Conservation (phyloP, 2,113 vertebrate species). For the Pomatostomus ruficeps region DNA sequence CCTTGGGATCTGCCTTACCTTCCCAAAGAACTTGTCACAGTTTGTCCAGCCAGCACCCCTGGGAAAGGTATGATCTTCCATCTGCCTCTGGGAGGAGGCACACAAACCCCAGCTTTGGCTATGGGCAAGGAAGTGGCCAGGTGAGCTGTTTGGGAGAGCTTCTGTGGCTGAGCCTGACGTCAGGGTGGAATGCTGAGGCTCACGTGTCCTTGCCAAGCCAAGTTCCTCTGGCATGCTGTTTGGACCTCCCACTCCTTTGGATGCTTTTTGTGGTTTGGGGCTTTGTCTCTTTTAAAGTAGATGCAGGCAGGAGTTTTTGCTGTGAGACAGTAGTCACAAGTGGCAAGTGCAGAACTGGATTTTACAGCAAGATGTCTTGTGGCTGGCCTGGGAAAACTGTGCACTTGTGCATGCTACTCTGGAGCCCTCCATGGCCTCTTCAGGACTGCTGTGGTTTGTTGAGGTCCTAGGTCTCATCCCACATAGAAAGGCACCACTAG, state of each 20-base stretch:
- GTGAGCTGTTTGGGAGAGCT: background rate
- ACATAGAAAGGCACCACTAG: background rate
- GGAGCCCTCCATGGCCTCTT: background rate
- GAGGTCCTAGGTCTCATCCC: background rate
- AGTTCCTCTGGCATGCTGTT: background rate
- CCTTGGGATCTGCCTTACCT: background rate
- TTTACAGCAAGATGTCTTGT: background rate
- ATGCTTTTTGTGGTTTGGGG: background rate
- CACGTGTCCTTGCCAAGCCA: rapidly evolving
- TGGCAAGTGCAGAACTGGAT: background rate
- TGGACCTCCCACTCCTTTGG: background rate
- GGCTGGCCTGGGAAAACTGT: background rate
- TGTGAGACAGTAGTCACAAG: background rate
- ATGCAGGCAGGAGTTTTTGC: background rate
- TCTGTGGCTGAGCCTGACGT: background rate
- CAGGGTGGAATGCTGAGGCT: background rate
- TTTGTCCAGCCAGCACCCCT: background rate
- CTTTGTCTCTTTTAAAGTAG: background rate
- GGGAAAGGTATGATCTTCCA: background rate
- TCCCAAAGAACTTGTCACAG: background rate
- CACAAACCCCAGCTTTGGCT: background rate
- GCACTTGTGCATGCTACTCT: background rate
- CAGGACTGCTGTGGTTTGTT: background rate
- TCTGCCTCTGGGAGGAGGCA: background rate
- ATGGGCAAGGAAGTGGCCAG: background rate